These are phyloP conservation scores for Enteromius paludinosus DNA, from an alignment of 2,797 vertebrate genomes.

Conservation along the genomic window DNA sequence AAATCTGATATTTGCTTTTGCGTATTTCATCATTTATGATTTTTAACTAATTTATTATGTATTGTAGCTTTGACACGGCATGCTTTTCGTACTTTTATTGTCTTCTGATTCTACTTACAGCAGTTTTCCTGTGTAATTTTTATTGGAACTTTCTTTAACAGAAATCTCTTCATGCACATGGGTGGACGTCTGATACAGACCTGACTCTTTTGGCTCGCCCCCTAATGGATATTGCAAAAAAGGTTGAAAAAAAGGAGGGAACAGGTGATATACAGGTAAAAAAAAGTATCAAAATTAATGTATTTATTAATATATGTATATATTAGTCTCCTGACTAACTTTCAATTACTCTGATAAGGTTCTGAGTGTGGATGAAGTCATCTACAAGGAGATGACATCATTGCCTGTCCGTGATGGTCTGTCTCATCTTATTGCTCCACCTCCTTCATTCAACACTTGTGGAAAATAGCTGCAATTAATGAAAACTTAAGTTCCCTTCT, in stretches of 20 bases:
- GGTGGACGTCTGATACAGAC: constrained; percentile 63
- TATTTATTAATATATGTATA: not conserved
- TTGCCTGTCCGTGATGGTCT: constrained; percentile 66
- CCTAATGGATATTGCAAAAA: constrained; percentile 72
- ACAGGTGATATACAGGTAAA: constrained; percentile 71
- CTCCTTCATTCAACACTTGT: not conserved
- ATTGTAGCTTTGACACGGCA: not conserved
- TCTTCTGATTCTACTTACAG: not conserved
- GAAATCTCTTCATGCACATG: constrained; percentile 65
- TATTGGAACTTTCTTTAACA: constrained; percentile 44
- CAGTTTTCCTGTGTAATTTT: not conserved
- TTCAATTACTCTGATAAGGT: constrained; percentile 60
- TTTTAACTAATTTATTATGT: not conserved
- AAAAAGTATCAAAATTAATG: not conserved
- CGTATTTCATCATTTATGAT: not conserved
- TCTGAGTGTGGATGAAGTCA: constrained; percentile 64
- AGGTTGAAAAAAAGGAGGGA: constrained; percentile 71
- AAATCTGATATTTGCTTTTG: not conserved
- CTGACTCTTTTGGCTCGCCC: constrained; percentile 72
- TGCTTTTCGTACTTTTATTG: not conserved
- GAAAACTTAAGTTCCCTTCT: not conserved
- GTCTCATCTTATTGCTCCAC: constrained; percentile 24
- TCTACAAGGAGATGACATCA: constrained; percentile 65
- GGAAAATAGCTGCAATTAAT: not conserved
- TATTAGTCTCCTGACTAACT: not conserved